Evolutionary conservation across 2,888 invertebrate genomes (phyloP), one percentile per base, ranked within the genome.

Genomic region (Sminthurinus aureus): DNA sequence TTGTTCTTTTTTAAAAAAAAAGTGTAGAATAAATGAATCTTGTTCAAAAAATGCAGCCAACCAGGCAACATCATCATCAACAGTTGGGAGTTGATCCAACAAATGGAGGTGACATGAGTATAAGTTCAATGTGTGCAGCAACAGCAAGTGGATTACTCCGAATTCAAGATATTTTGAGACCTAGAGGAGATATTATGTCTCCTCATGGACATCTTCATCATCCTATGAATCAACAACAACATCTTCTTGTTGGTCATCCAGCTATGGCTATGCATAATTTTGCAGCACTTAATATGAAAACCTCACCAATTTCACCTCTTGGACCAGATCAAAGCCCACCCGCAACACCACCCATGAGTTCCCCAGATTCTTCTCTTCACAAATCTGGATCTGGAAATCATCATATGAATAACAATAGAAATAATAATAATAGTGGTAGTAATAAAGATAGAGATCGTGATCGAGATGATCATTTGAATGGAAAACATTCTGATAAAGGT

Each of bases 251-350:
- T 78, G 84, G 82, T 73, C 78, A 83, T 22, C 83, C 69, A 6
- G 81, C 86, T 20, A 78, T 81, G 22, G 86, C 85, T 77, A 77
- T 85, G 73, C 85, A 81, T 0, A 79, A 81, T 52, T 85, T 85
- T 69, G 79, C 82, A 58, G 83, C 77, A 15, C 67, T 86, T 15
- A 88, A 87, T 51, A 85, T 87, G 78, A 87, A 88, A 79, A 52
- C 88, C 0, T 84, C 85, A 20, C 73, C 88, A 1, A 88, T 88
- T 69, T 88, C 88, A 52, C 88, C 88, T 69, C 88, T 87, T 26
- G 88, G 88, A 74, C 82, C 87, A 1, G 88, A 88, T 84, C 88
- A 88, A 79, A 88, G 88, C 85, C 88, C 88, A 64, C 88, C 88
- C 24, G 87, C 87, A 18, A 88, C 88, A 79, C 88, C 88, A 64